These are phyloP conservation scores for Lamproptera curius DNA, from an alignment of 2,888 invertebrate genomes.

Conservation along the genomic window DNA sequence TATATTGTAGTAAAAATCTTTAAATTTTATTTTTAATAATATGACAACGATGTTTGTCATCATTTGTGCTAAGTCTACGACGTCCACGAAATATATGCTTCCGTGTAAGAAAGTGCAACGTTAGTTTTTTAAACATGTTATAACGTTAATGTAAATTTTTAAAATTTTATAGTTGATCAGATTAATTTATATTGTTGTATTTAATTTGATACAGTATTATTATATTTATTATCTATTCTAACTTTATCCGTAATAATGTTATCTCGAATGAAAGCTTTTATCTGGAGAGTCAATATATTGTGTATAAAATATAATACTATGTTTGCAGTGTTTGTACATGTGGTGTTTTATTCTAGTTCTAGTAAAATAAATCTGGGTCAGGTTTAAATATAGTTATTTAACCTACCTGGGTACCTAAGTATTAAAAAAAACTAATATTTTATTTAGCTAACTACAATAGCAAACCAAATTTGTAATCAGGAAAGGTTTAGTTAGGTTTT, in stretches of 20 bases:
- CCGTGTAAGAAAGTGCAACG: too few species aligned
- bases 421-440: constrained; percentile 15
- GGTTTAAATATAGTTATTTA: constrained; percentile 8
- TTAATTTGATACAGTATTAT: constrained; percentile 5
- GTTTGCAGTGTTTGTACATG: constrained; percentile 18
- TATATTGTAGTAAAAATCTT: too few species aligned
- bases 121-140: too few species aligned
- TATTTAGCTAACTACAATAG: constrained; percentile 31
- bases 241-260: constrained; percentile 10
- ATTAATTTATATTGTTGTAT: too few species aligned
- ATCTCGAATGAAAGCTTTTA: constrained; percentile 11
- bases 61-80: too few species aligned
- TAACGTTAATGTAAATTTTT: background rate
- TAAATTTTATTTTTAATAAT: too few species aligned
- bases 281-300: constrained; percentile 3
- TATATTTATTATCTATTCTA: constrained; percentile 14
- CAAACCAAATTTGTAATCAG: constrained; percentile 23
- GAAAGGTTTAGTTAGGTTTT: constrained; percentile 23
- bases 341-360: constrained; percentile 13
- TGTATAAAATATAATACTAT: constrained; percentile 12
- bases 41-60: too few species aligned
- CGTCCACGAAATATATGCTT: too few species aligned
- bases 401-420: constrained; percentile 13
- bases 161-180: background rate
- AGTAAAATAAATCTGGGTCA: constrained; percentile 14